Evolutionary conservation across 2,797 vertebrate genomes (phyloP).

Genomic region (Aeoliscus strigatus): DNA sequence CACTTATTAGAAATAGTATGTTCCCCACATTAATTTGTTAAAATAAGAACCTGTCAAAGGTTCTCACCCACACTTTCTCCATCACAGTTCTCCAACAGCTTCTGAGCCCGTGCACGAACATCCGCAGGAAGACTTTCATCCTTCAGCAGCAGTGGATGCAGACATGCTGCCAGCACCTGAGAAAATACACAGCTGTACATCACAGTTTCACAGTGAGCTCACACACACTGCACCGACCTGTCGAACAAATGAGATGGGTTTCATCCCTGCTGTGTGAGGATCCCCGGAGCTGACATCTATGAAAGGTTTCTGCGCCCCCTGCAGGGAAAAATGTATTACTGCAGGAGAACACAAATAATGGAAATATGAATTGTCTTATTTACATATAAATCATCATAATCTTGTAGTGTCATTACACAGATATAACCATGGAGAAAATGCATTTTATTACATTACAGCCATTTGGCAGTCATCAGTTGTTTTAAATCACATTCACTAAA

Average conservation of each 20-base stretch:
- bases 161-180: conserved; percentile 24
- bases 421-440: too few relatives aligned
- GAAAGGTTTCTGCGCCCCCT: conserved; percentile 51
- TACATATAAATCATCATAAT: too few relatives aligned
- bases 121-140: background rate
- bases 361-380: too few relatives aligned
- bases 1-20: background rate
- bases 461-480: too few relatives aligned
- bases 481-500: too few relatives aligned
- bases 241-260: conserved; percentile 64
- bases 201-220: too few relatives aligned
- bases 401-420: too few relatives aligned
- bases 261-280: conserved; percentile 53
- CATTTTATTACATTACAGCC: too few relatives aligned
- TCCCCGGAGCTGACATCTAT: conserved; percentile 54
- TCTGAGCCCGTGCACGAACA: background rate
- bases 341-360: background rate
- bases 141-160: background rate
- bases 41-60: background rate
- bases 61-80: background rate
- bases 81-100: background rate
- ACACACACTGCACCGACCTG: conserved; percentile 49
- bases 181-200: background rate
- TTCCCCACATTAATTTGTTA: background rate
- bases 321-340: conserved; percentile 4